Percentiles rank a stretch among this genome's conserved stretches.
phyloP scores from a whole-genome alignment of 2,113 vertebrate genomes.

The Centropus bengalensis region DNA sequence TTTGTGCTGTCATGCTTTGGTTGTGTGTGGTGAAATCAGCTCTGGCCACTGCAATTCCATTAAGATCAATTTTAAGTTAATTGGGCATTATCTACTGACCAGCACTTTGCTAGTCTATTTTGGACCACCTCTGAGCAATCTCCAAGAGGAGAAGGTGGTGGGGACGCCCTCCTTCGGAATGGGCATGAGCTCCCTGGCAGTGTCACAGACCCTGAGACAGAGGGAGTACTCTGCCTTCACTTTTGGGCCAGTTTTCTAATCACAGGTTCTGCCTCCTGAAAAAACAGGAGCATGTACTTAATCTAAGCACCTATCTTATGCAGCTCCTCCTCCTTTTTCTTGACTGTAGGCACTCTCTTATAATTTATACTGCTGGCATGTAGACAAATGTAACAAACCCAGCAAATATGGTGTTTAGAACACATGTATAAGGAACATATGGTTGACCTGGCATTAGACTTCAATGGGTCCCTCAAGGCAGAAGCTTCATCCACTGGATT shows the following conservation, averaged over 20 bases:
- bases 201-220: neutral
- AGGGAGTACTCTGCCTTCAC: neutral
- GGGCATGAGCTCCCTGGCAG: neutral
- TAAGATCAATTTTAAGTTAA: neutral
- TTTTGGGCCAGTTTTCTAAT: neutral
- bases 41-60: neutral
- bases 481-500: neutral
- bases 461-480: neutral
- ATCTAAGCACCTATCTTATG: neutral
- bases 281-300: neutral
- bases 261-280: neutral
- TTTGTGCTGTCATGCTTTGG: neutral
- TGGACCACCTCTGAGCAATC: neutral
- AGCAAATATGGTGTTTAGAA: neutral
- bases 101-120: neutral
- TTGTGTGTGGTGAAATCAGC: neutral
- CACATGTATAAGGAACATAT: neutral
- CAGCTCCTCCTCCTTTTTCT: neutral
- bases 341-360: neutral
- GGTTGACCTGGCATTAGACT: neutral
- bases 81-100: neutral
- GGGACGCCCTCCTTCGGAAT: neutral
- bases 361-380: neutral
- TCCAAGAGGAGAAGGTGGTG: accelerated
- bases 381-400: neutral